phyloP scores from a whole-genome alignment of 2,888 invertebrate species.

The Neoascia interrupta region DNA sequence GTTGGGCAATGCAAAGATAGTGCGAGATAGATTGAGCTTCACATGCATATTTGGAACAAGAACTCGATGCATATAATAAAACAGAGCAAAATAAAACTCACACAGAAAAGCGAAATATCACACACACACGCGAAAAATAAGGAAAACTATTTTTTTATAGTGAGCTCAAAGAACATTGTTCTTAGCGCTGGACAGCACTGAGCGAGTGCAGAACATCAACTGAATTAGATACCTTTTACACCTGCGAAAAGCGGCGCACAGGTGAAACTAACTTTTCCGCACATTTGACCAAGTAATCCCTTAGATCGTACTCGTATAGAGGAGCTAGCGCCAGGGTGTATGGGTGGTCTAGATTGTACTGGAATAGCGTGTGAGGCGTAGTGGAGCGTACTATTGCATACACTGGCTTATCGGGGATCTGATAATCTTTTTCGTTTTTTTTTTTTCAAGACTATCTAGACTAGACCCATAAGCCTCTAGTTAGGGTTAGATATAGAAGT shows the following conservation, averaged over 20 bases:
- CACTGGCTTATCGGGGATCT: slow-evolving; percentile 34
- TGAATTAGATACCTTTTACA: slow-evolving; percentile 29
- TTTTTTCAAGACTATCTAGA: no score
- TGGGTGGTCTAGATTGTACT: slow-evolving; percentile 10
- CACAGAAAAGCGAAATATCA: slow-evolving; percentile 19
- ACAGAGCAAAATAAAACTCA: slow-evolving; percentile 30
- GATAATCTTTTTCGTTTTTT: slow-evolving; percentile 21
- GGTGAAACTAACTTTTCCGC: slow-evolving; percentile 43
- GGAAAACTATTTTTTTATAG: background rate
- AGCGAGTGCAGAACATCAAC: slow-evolving; percentile 49
- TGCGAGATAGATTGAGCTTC: slow-evolving; percentile 25
- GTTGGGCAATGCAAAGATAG: background rate
- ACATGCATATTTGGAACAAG: slow-evolving; percentile 56
- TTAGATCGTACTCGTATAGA: slow-evolving; percentile 6
- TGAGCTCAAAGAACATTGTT: slow-evolving; percentile 17
- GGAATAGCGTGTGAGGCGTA: slow-evolving; percentile 15
- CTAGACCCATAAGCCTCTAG: slow-evolving; percentile 1
- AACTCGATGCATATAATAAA: slow-evolving; percentile 47
- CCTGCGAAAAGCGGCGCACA: no score
- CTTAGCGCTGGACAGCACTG: slow-evolving; percentile 9
- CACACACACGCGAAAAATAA: slow-evolving; percentile 34
- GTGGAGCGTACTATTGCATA: slow-evolving; percentile 19
- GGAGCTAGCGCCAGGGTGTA: slow-evolving; percentile 8
- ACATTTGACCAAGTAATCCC: slow-evolving; percentile 60
- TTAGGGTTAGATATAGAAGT: no score